These are phyloP conservation scores for Arge pagana DNA, from an alignment of 2,888 invertebrate genomes.

Conservation along the genomic window DNA sequence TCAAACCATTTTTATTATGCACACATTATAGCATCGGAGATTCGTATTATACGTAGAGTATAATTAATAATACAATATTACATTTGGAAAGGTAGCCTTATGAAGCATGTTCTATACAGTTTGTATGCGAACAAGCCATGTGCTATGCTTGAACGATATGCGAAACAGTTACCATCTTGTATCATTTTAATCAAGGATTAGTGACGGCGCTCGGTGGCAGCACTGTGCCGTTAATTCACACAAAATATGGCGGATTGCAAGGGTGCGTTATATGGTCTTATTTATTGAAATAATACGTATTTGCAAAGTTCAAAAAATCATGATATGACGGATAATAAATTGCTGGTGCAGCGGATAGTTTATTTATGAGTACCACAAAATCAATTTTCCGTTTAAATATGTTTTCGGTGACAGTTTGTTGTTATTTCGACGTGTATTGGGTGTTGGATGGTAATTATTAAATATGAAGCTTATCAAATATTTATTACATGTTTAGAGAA, in stretches of 20 bases:
- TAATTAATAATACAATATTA: too few species aligned
- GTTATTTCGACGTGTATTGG: too few species aligned
- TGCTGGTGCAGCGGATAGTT: too few species aligned
- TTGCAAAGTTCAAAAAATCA: too few species aligned
- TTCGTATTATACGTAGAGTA: too few species aligned
- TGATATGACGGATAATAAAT: too few species aligned
- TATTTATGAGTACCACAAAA: too few species aligned
- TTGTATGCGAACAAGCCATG: too few species aligned
- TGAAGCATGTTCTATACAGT: too few species aligned
- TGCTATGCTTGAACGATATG: background rate
- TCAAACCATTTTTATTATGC: too few species aligned
- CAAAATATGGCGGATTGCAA: constrained; percentile 52
- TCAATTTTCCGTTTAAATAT: background rate
- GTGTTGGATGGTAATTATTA: constrained; percentile 17
- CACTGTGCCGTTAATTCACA: constrained; percentile 29
- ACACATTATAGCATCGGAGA: too few species aligned
- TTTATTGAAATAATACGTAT: constrained; percentile 30
- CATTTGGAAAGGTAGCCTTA: too few species aligned
- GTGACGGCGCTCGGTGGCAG: constrained; percentile 22
- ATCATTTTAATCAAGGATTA: background rate
- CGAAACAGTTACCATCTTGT: background rate
- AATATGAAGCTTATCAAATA: constrained; percentile 13
- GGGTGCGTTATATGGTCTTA: constrained; percentile 49
- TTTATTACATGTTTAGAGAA: constrained; percentile 37
- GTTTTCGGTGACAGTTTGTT: constrained; percentile 18